These are phyloP conservation scores for Steinernema carpocapsae DNA, from an alignment of 2,888 invertebrate genomes.

Conservation along the genomic window DNA sequence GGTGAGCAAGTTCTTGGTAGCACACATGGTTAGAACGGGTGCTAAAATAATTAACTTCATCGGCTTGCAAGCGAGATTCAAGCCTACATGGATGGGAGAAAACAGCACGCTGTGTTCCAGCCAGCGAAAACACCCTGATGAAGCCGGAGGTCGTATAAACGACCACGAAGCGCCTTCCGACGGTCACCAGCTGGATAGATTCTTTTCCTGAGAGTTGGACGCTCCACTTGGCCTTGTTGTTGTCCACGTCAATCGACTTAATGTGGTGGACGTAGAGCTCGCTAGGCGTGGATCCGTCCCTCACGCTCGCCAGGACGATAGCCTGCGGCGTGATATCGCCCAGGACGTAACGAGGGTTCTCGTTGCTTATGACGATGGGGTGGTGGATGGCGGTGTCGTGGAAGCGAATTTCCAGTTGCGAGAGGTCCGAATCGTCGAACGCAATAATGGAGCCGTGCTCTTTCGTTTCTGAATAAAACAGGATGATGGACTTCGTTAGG, in stretches of 20 bases:
- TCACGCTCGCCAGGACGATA: constrained; percentile 73
- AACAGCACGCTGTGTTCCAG: constrained; percentile 84
- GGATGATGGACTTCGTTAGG: too few species aligned
- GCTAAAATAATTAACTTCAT: not conserved
- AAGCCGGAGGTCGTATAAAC: constrained; percentile 79
- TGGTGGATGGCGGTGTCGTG: constrained; percentile 88
- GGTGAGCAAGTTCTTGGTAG: not conserved
- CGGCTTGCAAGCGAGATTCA: too few species aligned
- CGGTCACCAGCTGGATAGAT: constrained; percentile 69
- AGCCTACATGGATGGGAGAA: constrained; percentile 77
- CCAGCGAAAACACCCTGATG: constrained; percentile 81
- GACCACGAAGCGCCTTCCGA: constrained; percentile 78
- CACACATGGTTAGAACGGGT: constrained; percentile 14
- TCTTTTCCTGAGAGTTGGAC: constrained; percentile 42
- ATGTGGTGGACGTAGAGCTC: constrained; percentile 45
- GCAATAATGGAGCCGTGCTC: constrained; percentile 76
- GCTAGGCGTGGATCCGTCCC: constrained; percentile 39
- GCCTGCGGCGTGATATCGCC: constrained; percentile 83
- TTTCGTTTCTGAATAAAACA: too few species aligned
- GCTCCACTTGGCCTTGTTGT: constrained; percentile 43
- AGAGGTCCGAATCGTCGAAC: not conserved
- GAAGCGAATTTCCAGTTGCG: constrained; percentile 78
- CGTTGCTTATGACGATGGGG: constrained; percentile 86
- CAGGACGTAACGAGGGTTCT: constrained; percentile 80
- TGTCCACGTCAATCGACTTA: constrained; percentile 43